A percentile compares a stretch with the other conserved stretches of the same genome.
Evolutionary conservation across 1,140 invertebrate genomes (phyloP).

Genomic region (Neomicropteryx cornuta): DNA sequence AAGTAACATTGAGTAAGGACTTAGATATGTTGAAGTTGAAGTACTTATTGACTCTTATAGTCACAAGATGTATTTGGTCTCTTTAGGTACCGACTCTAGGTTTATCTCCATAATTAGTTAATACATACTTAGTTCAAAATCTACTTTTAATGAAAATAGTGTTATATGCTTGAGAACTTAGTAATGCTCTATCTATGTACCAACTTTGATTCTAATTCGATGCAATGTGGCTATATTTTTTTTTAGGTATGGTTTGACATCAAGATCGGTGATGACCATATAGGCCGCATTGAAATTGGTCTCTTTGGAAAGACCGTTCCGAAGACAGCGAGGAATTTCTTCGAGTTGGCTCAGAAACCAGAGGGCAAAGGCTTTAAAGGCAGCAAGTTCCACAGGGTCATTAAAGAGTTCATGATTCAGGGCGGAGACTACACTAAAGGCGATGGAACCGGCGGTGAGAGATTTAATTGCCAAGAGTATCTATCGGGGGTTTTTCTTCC

Average conservation of each 20-base stretch:
- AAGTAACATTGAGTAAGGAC: too few species aligned
- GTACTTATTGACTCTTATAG: too few species aligned
- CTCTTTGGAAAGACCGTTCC: constrained; percentile 93
- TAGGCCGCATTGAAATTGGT: constrained; percentile 82
- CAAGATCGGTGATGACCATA: constrained; percentile 64
- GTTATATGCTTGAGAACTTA: too few species aligned
- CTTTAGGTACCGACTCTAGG: too few species aligned
- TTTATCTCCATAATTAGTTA: too few species aligned
- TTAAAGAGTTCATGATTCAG: constrained; percentile 94
- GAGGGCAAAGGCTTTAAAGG: constrained; percentile 77
- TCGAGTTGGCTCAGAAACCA: constrained; percentile 67
- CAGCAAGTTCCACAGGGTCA: constrained; percentile 86
- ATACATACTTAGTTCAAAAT: too few species aligned
- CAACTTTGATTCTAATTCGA: too few species aligned
- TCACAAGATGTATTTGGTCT: too few species aligned
- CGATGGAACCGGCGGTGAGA: constrained; percentile 78
- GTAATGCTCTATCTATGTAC: too few species aligned
- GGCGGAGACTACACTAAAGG: constrained; percentile 88
- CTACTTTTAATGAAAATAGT: too few species aligned
- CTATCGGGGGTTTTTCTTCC: too few species aligned
- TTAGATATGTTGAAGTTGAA: too few species aligned
- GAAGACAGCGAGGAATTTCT: constrained; percentile 89
- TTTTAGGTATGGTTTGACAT: constrained; percentile 91
- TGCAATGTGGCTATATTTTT: constrained; percentile 12
- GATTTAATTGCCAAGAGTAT: constrained; percentile 9